Conservation (phyloP, 2,888 invertebrate genomes). For the Amblyteles armatorius region DNA sequence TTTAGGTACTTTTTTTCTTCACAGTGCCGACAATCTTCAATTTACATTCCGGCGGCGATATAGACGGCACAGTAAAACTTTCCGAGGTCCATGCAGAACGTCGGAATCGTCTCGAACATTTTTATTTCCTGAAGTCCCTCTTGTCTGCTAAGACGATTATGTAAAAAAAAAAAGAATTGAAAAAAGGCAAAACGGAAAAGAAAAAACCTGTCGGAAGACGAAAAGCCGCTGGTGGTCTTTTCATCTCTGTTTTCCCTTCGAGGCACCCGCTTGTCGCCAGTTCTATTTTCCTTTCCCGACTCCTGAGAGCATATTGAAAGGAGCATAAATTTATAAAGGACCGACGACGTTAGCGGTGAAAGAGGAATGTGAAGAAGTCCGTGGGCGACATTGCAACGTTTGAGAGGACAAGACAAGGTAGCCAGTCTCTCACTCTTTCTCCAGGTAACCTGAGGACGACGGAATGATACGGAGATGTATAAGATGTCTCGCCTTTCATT, state of each 20-base stretch:
- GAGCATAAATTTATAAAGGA: slow-evolving; percentile 70
- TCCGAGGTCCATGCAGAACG: slow-evolving; percentile 34
- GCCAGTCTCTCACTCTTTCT: slow-evolving; percentile 51
- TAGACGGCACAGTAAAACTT: background rate
- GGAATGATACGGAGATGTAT: background rate
- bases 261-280: slow-evolving; percentile 26
- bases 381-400: slow-evolving; percentile 58
- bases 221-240: slow-evolving; percentile 75
- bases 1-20: slow-evolving; percentile 31
- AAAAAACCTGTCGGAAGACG: slow-evolving; percentile 79
- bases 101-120: slow-evolving; percentile 66
- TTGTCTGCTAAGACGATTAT: slow-evolving; percentile 79
- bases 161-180: slow-evolving; percentile 69
- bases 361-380: slow-evolving; percentile 65
- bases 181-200: slow-evolving; percentile 73
- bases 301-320: slow-evolving; percentile 76
- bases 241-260: slow-evolving; percentile 38
- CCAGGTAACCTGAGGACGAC: slow-evolving; percentile 42
- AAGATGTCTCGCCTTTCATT: slow-evolving; percentile 4
- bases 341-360: slow-evolving; percentile 21
- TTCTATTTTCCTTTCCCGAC: slow-evolving; percentile 33
- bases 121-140: slow-evolving; percentile 49
- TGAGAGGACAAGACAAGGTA: slow-evolving; percentile 73
- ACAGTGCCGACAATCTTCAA: slow-evolving; percentile 18
- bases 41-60: slow-evolving; percentile 11